These are phyloP conservation scores for Cyclura pinguis DNA, from an alignment of 2,797 vertebrate species.

Conservation along the genomic window DNA sequence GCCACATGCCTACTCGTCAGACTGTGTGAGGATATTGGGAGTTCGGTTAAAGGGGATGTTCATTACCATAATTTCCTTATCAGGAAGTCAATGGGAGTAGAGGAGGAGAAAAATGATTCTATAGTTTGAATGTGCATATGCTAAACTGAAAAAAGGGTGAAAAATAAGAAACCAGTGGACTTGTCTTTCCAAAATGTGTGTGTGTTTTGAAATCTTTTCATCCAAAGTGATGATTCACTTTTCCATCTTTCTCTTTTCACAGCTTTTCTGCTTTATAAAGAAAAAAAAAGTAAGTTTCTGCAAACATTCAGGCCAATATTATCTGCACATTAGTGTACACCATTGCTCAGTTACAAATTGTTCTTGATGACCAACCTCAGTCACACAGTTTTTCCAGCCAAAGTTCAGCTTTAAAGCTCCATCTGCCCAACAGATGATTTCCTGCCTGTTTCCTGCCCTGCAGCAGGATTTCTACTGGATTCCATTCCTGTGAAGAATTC, in stretches of 20 bases:
- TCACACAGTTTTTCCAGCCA: conserved; percentile 27
- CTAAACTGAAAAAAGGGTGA: neutral
- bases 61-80: conserved; percentile 35
- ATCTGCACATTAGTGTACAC: neutral
- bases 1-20: conserved; percentile 29
- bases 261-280: neutral
- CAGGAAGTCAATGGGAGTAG: neutral
- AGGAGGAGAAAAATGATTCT: neutral
- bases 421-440: conserved; percentile 35
- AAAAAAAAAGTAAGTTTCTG: neutral
- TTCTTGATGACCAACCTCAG: conserved; percentile 13
- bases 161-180: neutral
- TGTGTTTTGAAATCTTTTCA: neutral
- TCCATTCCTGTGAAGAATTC: conserved; percentile 36
- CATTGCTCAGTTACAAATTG: conserved; percentile 13
- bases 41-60: conserved; percentile 31
- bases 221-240: neutral
- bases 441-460: conserved; percentile 23
- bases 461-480: conserved; percentile 32
- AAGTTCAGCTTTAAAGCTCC: conserved; percentile 35
- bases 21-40: conserved; percentile 10
- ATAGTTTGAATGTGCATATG: neutral
- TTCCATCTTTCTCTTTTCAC: neutral
- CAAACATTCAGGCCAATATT: conserved; percentile 23
- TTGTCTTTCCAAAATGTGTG: neutral